Evolutionary conservation across 1,140 invertebrate species (phyloP).

Genomic region (Dermatophagoides farinae): DNA sequence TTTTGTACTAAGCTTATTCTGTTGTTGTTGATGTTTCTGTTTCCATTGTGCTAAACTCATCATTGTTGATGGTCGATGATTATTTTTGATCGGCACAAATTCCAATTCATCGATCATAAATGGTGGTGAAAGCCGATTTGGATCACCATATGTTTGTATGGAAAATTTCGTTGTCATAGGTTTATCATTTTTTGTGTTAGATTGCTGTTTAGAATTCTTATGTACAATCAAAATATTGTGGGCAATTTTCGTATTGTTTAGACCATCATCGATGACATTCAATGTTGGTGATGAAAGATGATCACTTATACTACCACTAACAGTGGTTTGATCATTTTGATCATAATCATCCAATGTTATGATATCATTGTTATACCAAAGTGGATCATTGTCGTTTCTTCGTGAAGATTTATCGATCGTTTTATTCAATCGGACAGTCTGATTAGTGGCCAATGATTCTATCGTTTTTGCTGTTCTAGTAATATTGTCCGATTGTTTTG

Average conservation of each 20-base stretch:
- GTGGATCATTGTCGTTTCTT: too few relatives aligned
- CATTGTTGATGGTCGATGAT: conserved; percentile 2
- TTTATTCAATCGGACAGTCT: too few relatives aligned
- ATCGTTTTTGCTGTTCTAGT: too few relatives aligned
- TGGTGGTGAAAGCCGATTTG: not conserved
- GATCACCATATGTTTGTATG: not conserved
- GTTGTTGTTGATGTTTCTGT: not conserved
- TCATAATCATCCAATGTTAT: too few relatives aligned
- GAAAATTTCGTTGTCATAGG: not conserved
- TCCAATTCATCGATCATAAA: not conserved
- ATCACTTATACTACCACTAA: too few relatives aligned
- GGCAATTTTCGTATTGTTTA: conserved; percentile 8
- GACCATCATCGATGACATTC: conserved; percentile 8
- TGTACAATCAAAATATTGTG: conserved; percentile 11
- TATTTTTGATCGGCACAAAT: conserved; percentile 9
- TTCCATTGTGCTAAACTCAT: conserved; percentile 4
- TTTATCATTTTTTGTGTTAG: not conserved
- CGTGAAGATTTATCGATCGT: too few relatives aligned
- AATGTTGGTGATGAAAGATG: conserved; percentile 2
- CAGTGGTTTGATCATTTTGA: too few relatives aligned
- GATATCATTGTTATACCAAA: too few relatives aligned
- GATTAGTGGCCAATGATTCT: too few relatives aligned
- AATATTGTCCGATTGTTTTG: too few relatives aligned
- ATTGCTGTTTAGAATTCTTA: not conserved
- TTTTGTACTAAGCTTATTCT: not conserved